Evolutionary conservation across 2,888 invertebrate genomes (phyloP), one percentile per base, ranked within the genome.

Genomic region (Ethmia dodecea): DNA sequence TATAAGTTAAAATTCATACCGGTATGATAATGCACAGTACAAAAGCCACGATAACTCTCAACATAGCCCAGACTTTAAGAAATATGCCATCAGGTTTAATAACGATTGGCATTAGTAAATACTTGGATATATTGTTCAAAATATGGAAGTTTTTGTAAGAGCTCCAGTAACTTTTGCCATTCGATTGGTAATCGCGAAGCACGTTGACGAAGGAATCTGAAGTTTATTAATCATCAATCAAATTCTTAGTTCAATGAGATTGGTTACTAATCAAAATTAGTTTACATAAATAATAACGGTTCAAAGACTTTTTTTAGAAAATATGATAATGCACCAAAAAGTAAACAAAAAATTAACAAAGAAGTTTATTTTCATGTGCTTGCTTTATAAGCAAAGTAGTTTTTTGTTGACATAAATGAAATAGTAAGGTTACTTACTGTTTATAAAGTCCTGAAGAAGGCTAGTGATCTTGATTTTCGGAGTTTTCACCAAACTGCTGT

Each of bases 201-300:
- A 86, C 62, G 36, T 80, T 66, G 36, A 84, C 78, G 35, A 86
- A 81, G 0, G 84, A 86, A 60, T 76, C 84, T 86, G 18, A 16
- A 27, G 4, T 9, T 27, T 24, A n/a, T n/a, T n/a, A n/a, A n/a
- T n/a, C n/a, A n/a, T n/a, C n/a, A n/a, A n/a, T n/a, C n/a, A n/a
- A n/a, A n/a, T n/a, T n/a, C n/a, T n/a, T n/a, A n/a, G n/a, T n/a
- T n/a, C n/a, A n/a, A n/a, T n/a, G n/a, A n/a, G n/a, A n/a, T n/a
- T n/a, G n/a, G n/a, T n/a, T n/a, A n/a, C n/a, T n/a, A n/a, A n/a
- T n/a, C n/a, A n/a, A n/a, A n/a, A n/a, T n/a, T n/a, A n/a, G n/a
- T n/a, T n/a, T n/a, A n/a, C n/a, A n/a, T n/a, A n/a, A n/a, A n/a
- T n/a, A n/a, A n/a, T n/a, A n/a, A n/a, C n/a, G n/a, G n/a, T n/a